Base-by-base conservation (phyloP, 2,797 vertebrate species). In the Lemur catta region DNA sequence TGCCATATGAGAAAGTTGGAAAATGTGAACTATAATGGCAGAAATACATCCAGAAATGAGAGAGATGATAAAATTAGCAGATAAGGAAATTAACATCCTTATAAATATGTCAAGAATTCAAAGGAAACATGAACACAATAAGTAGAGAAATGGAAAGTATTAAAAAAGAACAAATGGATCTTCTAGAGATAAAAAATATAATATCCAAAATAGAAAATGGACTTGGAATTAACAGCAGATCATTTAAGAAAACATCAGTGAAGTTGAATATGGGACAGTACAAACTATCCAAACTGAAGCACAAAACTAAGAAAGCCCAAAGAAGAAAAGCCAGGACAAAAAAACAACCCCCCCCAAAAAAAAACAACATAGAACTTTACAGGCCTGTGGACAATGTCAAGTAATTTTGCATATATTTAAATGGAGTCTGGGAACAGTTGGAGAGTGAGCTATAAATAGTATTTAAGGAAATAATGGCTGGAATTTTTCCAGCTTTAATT, bases 61-160 rank as follows among this genome's bases (percentile, higher is more conserved):
- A 84, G 30, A 76, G 24, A 74, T 71, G 57, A 50, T 89, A 5
- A 26, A 88, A 79, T 80, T 52, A 57, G 9, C 14, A 74, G 43
- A 78, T 67, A 84, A 78, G 20, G n/a, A 87, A 91, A 78, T 72
- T 81, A 89, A 91, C 86, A 93, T 88, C 12, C 33, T 55, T 55
- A 65, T 75, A 74, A 65, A 50, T 72, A 57, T 67, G 24, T 55
- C 4, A 85, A 59, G 26, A 91, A 81, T 67, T 89, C 65, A 91
- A 91, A 85, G 41, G 17, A 94, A 94, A 88, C 8, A 67, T 26
- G 14, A 72, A 74, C 69, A 86, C 20, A 67, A 35, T 57, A 59
- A 81, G 20, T n/a, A 95, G 33, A 84, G 12, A 84, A 75, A 72
- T 86, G 41, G 10, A 79, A 93, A 63, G 10, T 82, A 61, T 82